Evolutionary conservation across 2,797 vertebrate genomes (phyloP).

Genomic region (Brachymystax lenok): DNA sequence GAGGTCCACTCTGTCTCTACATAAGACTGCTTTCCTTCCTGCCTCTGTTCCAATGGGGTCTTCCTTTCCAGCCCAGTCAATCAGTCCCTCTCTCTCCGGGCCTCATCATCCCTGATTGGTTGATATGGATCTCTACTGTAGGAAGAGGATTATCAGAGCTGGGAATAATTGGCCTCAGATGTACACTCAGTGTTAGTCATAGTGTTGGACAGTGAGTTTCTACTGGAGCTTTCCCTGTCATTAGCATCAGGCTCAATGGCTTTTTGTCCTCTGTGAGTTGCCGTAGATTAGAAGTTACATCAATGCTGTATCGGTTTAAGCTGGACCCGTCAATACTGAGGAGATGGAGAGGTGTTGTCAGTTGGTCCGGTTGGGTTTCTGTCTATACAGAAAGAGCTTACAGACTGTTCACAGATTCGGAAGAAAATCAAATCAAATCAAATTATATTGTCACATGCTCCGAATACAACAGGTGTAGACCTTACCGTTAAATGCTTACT

Average conservation of each 20-base stretch:
- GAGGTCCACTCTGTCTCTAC: too few species aligned
- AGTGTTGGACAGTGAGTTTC: neutral
- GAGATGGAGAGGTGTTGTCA: neutral
- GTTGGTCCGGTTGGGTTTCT: neutral
- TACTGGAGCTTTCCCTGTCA: neutral
- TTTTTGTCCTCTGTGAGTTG: neutral
- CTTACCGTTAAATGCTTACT: too few species aligned
- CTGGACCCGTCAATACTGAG: neutral
- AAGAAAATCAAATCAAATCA: too few species aligned
- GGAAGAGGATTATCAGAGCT: neutral
- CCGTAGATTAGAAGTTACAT: neutral
- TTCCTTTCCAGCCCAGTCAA: neutral
- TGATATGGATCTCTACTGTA: neutral
- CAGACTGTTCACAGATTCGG: too few species aligned
- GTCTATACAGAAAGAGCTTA: too few species aligned
- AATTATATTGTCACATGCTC: too few species aligned
- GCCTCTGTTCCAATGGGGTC: neutral
- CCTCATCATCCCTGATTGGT: conserved; percentile 1
- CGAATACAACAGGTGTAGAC: too few species aligned
- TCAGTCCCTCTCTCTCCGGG: neutral
- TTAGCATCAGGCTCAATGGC: neutral
- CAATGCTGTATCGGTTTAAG: neutral
- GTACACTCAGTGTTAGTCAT: neutral
- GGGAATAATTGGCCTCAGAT: neutral
- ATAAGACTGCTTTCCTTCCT: too few species aligned